Percentiles rank a stretch among this genome's conserved stretches.
Evolutionary conservation across 1,140 invertebrate genomes (phyloP).

Genomic region (Eubasilissa regina): DNA sequence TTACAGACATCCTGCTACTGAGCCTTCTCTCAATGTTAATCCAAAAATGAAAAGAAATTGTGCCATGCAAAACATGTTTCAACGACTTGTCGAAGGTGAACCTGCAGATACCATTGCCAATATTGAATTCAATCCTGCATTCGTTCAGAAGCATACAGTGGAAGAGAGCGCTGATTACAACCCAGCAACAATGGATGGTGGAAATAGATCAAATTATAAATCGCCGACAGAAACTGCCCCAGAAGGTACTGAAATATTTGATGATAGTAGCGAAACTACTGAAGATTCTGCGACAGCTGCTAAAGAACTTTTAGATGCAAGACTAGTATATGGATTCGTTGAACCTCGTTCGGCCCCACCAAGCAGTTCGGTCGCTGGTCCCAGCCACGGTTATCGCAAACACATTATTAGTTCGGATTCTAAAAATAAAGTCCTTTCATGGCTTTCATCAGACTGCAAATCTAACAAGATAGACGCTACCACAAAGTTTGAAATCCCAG

Average conservation of each 20-base stretch:
- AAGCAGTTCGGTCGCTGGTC: neutral
- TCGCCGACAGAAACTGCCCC: neutral
- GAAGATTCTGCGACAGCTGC: neutral
- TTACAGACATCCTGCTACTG: neutral
- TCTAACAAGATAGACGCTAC: neutral
- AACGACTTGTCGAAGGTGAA: neutral
- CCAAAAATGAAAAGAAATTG: conserved; percentile 23
- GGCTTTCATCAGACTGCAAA: neutral
- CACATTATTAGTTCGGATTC: neutral
- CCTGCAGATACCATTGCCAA: conserved; percentile 4
- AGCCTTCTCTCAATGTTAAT: neutral
- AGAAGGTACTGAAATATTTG: neutral
- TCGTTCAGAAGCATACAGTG: neutral
- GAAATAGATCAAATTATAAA: neutral
- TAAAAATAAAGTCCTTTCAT: conserved; percentile 5
- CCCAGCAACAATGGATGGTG: neutral
- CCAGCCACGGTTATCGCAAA: neutral
- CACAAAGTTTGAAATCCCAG: neutral
- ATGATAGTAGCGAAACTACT: neutral
- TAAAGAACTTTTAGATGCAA: neutral
- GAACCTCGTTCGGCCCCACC: neutral
- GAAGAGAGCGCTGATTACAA: neutral
- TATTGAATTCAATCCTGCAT: conserved; percentile 6
- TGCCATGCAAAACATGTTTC: conserved; percentile 24
- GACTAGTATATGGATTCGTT: neutral